Percentiles rank a stretch among this genome's conserved stretches.
Evolutionary conservation across 2,888 invertebrate genomes (phyloP).

Genomic region (Furcula furcula): DNA sequence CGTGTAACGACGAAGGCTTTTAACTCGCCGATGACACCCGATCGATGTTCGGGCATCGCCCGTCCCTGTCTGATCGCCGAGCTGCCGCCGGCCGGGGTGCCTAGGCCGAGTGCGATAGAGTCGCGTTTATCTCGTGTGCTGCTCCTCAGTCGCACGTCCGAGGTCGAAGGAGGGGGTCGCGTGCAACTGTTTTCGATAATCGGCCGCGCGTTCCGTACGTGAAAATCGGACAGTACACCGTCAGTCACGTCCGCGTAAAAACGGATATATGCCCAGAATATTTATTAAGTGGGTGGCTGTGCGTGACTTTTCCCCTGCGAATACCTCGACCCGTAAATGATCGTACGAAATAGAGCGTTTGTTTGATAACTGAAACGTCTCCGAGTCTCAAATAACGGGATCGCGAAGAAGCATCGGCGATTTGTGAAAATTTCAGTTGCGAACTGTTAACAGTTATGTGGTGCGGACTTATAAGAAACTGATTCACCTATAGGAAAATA

Average conservation of each 20-base stretch:
- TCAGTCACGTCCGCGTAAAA: conserved; percentile 81
- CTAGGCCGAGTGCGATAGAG: conserved; percentile 75
- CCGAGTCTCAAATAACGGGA: conserved; percentile 34
- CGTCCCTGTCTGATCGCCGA: conserved; percentile 62
- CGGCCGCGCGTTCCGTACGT: conserved; percentile 81
- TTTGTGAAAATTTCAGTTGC: conserved; percentile 31
- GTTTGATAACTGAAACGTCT: conserved; percentile 69
- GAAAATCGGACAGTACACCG: conserved; percentile 78
- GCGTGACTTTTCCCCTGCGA: conserved; percentile 80
- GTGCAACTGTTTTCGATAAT: conserved; percentile 81
- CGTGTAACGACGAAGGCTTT: conserved; percentile 81
- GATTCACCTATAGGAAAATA: conserved; percentile 16
- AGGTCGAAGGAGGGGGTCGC: conserved; percentile 78
- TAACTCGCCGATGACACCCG: conserved; percentile 76
- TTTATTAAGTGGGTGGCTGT: conserved; percentile 82
- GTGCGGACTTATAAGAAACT: conserved; percentile 18
- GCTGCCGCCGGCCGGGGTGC: conserved; percentile 47
- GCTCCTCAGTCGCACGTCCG: conserved; percentile 79
- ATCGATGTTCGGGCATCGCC: conserved; percentile 54
- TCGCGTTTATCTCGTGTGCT: conserved; percentile 78
- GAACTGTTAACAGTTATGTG: conserved; percentile 25
- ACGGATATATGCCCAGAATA: conserved; percentile 84
- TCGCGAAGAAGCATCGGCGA: conserved; percentile 11
- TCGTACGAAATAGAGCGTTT: conserved; percentile 70
- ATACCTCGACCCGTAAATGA: conserved; percentile 73